These are phyloP conservation scores for Tragelaphus imberbis DNA, from an alignment of 2,113 vertebrate genomes.

Conservation along the genomic window DNA sequence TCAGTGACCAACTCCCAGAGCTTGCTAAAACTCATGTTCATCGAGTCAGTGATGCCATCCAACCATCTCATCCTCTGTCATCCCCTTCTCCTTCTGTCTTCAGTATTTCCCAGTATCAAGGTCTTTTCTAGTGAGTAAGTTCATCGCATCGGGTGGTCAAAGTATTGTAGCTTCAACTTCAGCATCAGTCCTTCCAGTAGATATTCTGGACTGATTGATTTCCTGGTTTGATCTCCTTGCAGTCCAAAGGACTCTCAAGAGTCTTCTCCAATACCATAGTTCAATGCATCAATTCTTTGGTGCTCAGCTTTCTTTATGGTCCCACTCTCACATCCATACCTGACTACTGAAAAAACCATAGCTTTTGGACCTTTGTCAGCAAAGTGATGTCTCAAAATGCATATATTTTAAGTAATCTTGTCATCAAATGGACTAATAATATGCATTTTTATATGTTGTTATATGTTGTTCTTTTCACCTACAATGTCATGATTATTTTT, in stretches of 20 bases:
- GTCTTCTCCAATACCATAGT: background rate
- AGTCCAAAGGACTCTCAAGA: background rate
- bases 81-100: background rate
- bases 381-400: background rate
- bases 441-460: background rate
- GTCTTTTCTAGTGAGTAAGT: background rate
- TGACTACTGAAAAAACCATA: background rate
- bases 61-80: background rate
- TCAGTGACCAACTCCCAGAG: background rate
- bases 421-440: background rate
- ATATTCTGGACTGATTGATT: background rate
- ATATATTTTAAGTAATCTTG: background rate
- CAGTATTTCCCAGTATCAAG: background rate
- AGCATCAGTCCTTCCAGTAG: background rate
- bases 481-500: background rate
- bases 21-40: background rate
- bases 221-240: background rate
- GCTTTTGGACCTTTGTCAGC: background rate
- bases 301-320: background rate
- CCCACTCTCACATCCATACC: background rate
- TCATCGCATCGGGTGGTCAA: background rate
- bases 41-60: background rate
- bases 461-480: background rate
- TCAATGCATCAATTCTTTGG: background rate
- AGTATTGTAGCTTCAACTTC: background rate